Percentiles rank a stretch among this genome's conserved stretches.
Conservation (phyloP, 2,888 invertebrate species). For the Horisme vitalbata region DNA sequence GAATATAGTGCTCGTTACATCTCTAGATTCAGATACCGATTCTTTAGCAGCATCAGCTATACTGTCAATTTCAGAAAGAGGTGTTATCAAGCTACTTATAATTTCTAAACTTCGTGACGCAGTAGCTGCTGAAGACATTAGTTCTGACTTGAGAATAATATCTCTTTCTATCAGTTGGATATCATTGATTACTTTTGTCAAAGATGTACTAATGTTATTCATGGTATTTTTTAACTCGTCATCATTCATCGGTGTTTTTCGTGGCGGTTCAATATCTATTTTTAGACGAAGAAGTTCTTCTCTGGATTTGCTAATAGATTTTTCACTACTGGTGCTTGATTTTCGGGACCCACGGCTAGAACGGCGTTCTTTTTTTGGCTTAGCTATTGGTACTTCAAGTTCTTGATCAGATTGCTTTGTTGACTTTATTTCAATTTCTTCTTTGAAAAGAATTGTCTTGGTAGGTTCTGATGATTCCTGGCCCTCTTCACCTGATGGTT, state of each 20-base stretch:
- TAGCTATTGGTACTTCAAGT: conserved; percentile 37
- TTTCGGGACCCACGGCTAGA: conserved; percentile 70
- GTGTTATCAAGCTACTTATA: conserved; percentile 83
- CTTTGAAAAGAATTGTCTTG: conserved; percentile 58
- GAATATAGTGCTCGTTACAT: conserved; percentile 78
- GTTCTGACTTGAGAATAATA: conserved; percentile 84
- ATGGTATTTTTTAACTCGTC: conserved; percentile 56
- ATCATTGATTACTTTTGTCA: conserved; percentile 80
- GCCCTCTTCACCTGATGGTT: conserved; percentile 57
- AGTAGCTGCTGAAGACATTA: conserved; percentile 86
- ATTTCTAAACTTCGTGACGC: conserved; percentile 87
- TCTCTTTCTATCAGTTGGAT: conserved; percentile 85
- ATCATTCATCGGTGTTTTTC: conserved; percentile 39
- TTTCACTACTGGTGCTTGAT: conserved; percentile 76
- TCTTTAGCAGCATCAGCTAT: conserved; percentile 82
- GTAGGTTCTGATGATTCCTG: conserved; percentile 59
- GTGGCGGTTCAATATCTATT: conserved; percentile 24
- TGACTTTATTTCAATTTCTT: conserved; percentile 45
- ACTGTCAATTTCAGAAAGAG: conserved; percentile 85
- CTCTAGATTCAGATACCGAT: conserved; percentile 55
- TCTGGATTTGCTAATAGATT: conserved; percentile 61
- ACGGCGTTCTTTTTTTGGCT: conserved; percentile 60
- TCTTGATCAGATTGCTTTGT: conserved; percentile 30
- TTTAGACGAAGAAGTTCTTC: conserved; percentile 54
- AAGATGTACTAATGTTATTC: conserved; percentile 43